These are phyloP conservation scores for Picus viridis DNA, from an alignment of 2,797 vertebrate genomes.

Conservation along the genomic window DNA sequence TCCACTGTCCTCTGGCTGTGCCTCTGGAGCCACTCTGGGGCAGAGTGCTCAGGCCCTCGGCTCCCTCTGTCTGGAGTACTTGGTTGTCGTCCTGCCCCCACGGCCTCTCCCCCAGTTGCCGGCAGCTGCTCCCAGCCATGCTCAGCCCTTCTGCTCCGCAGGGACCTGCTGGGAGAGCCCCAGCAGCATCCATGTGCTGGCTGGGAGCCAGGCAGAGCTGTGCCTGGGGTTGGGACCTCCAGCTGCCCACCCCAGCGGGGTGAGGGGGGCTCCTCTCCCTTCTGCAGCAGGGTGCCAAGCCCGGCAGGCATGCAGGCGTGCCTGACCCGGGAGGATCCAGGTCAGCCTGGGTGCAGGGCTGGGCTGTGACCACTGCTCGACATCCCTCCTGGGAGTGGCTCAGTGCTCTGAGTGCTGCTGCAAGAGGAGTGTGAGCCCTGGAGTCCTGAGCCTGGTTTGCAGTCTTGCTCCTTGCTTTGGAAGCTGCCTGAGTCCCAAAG, in stretches of 20 bases:
- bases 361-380: rapidly evolving
- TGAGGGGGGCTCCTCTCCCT: rapidly evolving
- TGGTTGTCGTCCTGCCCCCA: not conserved
- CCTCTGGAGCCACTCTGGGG: not conserved
- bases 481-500: not conserved
- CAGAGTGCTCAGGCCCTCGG: not conserved
- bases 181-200: rapidly evolving
- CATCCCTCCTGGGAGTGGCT: not conserved
- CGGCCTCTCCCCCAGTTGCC: not conserved
- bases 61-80: not conserved
- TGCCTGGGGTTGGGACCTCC: not conserved
- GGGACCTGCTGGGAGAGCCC: not conserved
- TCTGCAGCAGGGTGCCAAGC: not conserved
- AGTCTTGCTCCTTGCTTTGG: rapidly evolving
- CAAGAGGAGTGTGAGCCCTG: not conserved
- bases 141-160: not conserved
- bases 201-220: not conserved
- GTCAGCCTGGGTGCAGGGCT: rapidly evolving
- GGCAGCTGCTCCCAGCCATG: rapidly evolving
- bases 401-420: not conserved
- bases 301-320: rapidly evolving
- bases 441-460: not conserved
- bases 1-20: not conserved
- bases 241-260: rapidly evolving
- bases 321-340: rapidly evolving